phyloP scores from a whole-genome alignment of 2,113 vertebrate genomes.

The Hippocampus comes region DNA sequence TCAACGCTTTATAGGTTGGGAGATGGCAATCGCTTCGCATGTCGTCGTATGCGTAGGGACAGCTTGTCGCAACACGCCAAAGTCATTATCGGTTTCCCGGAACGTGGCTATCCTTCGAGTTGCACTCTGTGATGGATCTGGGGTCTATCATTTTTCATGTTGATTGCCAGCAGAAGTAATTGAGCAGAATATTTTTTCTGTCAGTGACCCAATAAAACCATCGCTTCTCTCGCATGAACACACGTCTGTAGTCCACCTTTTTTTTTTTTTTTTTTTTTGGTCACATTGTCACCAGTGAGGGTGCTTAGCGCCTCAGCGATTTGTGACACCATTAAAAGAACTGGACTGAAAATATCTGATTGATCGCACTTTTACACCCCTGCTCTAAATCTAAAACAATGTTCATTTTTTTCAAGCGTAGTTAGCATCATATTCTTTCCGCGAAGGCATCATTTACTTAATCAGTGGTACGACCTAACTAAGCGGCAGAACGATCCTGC shows the following conservation, averaged over 20 bases:
- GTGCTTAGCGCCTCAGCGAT: too few species aligned
- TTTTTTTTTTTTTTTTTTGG: too few species aligned
- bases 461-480: neutral
- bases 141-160: neutral
- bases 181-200: neutral
- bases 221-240: neutral
- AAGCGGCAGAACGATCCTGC: neutral
- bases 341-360: too few species aligned
- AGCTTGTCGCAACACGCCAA: neutral
- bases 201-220: neutral
- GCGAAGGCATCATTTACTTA: neutral
- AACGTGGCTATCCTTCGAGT: neutral
- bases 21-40: neutral
- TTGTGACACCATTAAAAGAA: too few species aligned
- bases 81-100: neutral
- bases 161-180: neutral
- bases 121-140: neutral
- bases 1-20: neutral
- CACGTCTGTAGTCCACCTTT: neutral
- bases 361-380: too few species aligned
- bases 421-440: neutral
- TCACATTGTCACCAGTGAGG: too few species aligned
- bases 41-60: neutral
- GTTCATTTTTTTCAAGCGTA: neutral
- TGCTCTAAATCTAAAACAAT: neutral